phyloP scores from a whole-genome alignment of 2,888 invertebrate species.

The Meteorus cinctellus region DNA sequence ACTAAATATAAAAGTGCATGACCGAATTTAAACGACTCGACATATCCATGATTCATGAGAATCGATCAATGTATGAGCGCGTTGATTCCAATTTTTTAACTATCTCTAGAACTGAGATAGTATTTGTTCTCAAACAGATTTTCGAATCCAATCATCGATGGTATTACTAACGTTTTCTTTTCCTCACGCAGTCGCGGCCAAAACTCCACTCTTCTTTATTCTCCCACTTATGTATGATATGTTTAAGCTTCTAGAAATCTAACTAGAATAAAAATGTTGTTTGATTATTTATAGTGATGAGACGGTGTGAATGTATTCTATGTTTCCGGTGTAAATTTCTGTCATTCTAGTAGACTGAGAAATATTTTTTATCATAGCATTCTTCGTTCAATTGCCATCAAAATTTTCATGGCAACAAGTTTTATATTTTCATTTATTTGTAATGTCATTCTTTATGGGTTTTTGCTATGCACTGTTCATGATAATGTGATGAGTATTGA shows the following conservation, averaged over 20 bases:
- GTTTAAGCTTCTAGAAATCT: not conserved
- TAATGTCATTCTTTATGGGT: not conserved
- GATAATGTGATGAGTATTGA: not conserved
- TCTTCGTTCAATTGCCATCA: not conserved
- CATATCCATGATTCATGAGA: constrained; percentile 10
- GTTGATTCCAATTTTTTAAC: constrained; percentile 6
- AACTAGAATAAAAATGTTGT: not conserved
- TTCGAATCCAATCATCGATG: not conserved
- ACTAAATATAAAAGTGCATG: constrained; percentile 1
- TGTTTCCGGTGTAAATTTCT: no score
- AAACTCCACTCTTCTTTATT: not conserved
- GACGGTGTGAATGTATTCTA: no score
- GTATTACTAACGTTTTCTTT: not conserved
- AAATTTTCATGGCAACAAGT: not conserved
- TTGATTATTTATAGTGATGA: not conserved
- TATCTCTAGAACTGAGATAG: constrained; percentile 16
- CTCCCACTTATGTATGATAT: not conserved
- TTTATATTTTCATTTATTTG: not conserved
- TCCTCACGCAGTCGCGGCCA: not conserved
- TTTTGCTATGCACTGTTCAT: not conserved
- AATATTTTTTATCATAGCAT: no score
- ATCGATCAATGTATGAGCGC: constrained; percentile 4
- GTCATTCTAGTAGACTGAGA: no score
- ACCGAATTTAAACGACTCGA: constrained; percentile 16
- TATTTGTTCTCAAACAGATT: not conserved